phyloP scores from a whole-genome alignment of 2,888 invertebrate species.

The Aplocera efformata region DNA sequence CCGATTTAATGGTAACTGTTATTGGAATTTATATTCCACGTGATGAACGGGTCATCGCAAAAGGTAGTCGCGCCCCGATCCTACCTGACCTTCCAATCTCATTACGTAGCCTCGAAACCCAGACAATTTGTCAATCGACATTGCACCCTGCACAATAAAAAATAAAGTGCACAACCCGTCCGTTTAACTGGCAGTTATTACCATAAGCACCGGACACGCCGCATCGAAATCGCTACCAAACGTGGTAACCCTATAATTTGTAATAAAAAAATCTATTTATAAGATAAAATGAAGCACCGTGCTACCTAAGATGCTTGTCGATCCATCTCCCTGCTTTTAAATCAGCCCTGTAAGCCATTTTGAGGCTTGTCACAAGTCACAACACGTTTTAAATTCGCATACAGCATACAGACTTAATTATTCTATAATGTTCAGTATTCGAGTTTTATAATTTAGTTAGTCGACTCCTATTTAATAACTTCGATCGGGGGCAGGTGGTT shows the following conservation, averaged over 20 bases:
- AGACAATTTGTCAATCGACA: constrained; percentile 41
- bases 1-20: too few species aligned
- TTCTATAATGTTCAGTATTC: constrained; percentile 74
- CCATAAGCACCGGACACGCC: constrained; percentile 45
- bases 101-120: constrained; percentile 37
- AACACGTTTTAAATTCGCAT: constrained; percentile 65
- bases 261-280: constrained; percentile 80
- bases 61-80: constrained; percentile 29
- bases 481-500: constrained; percentile 67
- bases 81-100: constrained; percentile 62
- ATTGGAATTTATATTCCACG: too few species aligned
- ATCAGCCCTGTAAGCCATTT: constrained; percentile 61
- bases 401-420: constrained; percentile 52
- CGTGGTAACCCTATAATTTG: constrained; percentile 79
- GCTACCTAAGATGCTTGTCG: constrained; percentile 75
- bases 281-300: constrained; percentile 76
- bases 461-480: constrained; percentile 79
- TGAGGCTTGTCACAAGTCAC: constrained; percentile 68
- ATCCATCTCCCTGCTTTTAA: constrained; percentile 73
- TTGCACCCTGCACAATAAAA: constrained; percentile 57
- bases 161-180: constrained; percentile 56
- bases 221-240: constrained; percentile 77
- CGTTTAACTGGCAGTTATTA: constrained; percentile 48
- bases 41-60: too few species aligned
- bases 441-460: constrained; percentile 78